phyloP scores from a whole-genome alignment of 2,797 vertebrate genomes.

The Allobates femoralis region DNA sequence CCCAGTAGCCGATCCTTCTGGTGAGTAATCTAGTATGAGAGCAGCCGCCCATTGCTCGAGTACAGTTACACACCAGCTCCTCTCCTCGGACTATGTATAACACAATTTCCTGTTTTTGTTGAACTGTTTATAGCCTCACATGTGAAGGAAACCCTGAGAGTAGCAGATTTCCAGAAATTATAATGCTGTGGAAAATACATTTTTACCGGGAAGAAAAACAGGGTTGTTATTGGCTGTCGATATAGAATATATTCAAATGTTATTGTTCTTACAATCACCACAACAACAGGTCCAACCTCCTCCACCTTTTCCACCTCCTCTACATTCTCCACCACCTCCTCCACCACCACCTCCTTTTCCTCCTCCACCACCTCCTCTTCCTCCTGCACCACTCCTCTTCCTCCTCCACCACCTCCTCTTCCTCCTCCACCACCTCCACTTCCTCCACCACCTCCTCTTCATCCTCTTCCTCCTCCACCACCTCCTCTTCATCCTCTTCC shows the following conservation, averaged over 20 bases:
- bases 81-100: conserved; percentile 36
- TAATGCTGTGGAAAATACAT: conserved; percentile 22
- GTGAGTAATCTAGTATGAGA: background rate
- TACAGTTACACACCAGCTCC: background rate
- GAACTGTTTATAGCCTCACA: conserved; percentile 49
- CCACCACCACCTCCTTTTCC: no score
- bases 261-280: no score
- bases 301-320: no score
- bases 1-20: background rate
- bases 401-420: no score
- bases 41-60: conserved; percentile 13
- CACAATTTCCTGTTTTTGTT: conserved; percentile 50
- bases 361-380: no score
- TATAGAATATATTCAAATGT: background rate
- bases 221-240: background rate
- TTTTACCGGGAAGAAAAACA: background rate
- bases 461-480: no score
- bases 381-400: no score
- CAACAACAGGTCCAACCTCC: no score
- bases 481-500: no score
- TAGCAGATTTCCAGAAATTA: conserved; percentile 35
- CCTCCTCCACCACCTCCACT: no score
- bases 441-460: no score
- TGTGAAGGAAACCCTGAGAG: conserved; percentile 44
- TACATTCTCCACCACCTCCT: no score